These are phyloP conservation scores for Holothuria scabra DNA, from an alignment of 53 echinoderm and acorn worm genomes.

Conservation along the genomic window DNA sequence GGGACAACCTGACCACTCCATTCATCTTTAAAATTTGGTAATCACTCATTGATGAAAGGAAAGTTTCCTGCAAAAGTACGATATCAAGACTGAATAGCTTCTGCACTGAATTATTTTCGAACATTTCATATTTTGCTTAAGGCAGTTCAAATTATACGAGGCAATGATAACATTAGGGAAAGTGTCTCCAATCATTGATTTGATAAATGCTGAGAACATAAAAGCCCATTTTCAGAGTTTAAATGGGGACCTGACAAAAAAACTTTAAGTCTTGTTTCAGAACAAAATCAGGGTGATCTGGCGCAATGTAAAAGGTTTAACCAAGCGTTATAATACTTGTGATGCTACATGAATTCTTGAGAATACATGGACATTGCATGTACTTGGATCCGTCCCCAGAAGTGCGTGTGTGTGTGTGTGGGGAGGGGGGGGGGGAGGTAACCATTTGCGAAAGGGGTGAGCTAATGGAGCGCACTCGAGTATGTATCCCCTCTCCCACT, in stretches of 20 bases:
- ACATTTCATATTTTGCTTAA: not conserved
- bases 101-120: slow-evolving; percentile 7
- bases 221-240: not conserved
- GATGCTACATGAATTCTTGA: too few relatives aligned
- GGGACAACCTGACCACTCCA: not conserved
- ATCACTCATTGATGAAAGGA: slow-evolving; percentile 12
- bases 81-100: slow-evolving; percentile 7
- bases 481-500: too few relatives aligned
- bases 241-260: not conserved
- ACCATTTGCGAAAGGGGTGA: too few relatives aligned
- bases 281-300: not conserved
- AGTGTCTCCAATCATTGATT: not conserved
- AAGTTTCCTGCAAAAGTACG: not conserved
- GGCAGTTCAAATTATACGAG: not conserved
- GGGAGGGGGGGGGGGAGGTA: too few relatives aligned
- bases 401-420: too few relatives aligned
- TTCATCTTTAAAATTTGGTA: not conserved
- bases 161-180: not conserved
- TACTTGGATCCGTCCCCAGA: too few relatives aligned
- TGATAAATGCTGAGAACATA: not conserved
- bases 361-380: too few relatives aligned
- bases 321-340: too few relatives aligned
- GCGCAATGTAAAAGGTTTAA: too few relatives aligned
- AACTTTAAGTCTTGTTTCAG: slow-evolving; percentile 2
- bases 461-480: too few relatives aligned